Evolutionary conservation across 64 coral and sea anemone genomes (phyloP).

Genomic region (Actinia equina): DNA sequence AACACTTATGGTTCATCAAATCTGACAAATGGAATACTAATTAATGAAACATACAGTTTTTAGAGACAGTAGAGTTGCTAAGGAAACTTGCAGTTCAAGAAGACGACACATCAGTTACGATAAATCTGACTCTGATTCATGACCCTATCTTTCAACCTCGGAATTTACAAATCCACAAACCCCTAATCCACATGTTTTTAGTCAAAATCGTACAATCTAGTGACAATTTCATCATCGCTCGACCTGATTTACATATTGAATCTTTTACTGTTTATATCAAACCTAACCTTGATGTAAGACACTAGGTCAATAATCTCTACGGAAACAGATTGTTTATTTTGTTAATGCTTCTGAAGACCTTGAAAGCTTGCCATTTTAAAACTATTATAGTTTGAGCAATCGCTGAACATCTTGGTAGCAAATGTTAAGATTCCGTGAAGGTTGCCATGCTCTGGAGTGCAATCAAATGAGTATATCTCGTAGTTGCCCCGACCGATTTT

Average conservation of each 20-base stretch:
- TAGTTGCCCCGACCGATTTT: background rate
- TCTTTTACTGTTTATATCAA: background rate
- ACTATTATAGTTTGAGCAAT: background rate
- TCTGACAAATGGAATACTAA: background rate
- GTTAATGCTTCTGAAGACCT: slow-evolving; percentile 2
- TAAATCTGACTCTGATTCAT: background rate
- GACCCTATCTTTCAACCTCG: background rate
- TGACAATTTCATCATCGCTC: background rate
- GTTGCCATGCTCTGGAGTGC: background rate
- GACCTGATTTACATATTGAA: background rate
- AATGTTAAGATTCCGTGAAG: background rate
- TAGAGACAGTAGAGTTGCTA: background rate
- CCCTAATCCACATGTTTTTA: background rate
- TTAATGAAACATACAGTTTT: background rate
- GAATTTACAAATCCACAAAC: background rate
- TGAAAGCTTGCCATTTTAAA: slow-evolving; percentile 5
- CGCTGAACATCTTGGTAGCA: background rate
- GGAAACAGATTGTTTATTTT: slow-evolving; percentile 20
- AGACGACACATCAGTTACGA: no score
- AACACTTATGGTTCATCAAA: background rate
- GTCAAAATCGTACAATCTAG: background rate
- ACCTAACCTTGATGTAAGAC: background rate
- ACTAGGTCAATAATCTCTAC: background rate
- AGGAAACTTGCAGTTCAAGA: background rate
- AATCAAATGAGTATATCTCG: background rate